Percentiles rank a stretch among this genome's conserved stretches.
These are phyloP conservation scores for Chymomyza costata DNA, from an alignment of 1,140 invertebrate species.

Conservation along the genomic window DNA sequence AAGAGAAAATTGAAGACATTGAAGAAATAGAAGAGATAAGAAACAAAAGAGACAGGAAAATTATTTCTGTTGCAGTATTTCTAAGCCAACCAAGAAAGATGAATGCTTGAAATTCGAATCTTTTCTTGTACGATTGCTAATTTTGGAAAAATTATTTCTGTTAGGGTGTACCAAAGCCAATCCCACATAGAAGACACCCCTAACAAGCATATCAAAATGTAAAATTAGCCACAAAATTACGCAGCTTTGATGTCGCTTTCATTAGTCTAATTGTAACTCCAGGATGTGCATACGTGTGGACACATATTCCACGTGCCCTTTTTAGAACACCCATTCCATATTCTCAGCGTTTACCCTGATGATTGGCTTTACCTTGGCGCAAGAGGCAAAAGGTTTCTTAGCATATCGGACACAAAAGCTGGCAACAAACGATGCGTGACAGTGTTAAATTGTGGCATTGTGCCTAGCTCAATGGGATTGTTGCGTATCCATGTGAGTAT, in stretches of 20 bases:
- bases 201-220: slow-evolving; percentile 11
- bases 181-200: neutral
- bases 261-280: slow-evolving; percentile 70
- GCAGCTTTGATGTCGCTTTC: slow-evolving; percentile 61
- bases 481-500: slow-evolving; percentile 1
- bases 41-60: too few relatives aligned
- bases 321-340: neutral
- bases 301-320: neutral
- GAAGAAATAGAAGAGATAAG: too few relatives aligned
- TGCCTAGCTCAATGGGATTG: neutral
- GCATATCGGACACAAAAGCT: slow-evolving; percentile 21
- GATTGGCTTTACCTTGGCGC: slow-evolving; percentile 53
- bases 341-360: slow-evolving; percentile 28
- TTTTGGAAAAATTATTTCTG: too few relatives aligned
- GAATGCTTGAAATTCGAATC: too few relatives aligned
- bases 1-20: too few relatives aligned
- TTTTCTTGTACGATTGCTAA: too few relatives aligned
- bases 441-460: slow-evolving; percentile 57
- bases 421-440: slow-evolving; percentile 65
- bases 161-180: neutral
- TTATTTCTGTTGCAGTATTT: too few relatives aligned
- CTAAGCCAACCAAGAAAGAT: too few relatives aligned
- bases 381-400: slow-evolving; percentile 26
- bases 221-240: slow-evolving; percentile 64
- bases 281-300: slow-evolving; percentile 23